phyloP scores from a whole-genome alignment of 1,140 invertebrate species.

The Ladona fulva region DNA sequence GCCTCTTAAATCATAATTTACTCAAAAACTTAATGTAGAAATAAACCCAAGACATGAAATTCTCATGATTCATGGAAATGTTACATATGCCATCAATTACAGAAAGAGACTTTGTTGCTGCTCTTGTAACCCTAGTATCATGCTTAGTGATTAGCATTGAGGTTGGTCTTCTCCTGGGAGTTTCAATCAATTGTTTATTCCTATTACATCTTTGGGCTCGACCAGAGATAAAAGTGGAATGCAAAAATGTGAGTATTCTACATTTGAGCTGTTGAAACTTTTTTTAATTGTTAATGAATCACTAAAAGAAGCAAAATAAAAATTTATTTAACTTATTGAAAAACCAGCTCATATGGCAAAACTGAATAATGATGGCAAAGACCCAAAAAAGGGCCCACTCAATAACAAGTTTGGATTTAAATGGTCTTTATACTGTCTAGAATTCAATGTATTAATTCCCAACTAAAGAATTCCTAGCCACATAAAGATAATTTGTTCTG shows the following conservation, averaged over 20 bases:
- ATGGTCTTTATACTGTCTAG: neutral
- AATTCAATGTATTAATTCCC: neutral
- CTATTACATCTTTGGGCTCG: conserved; percentile 47
- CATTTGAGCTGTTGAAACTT: conserved; percentile 32
- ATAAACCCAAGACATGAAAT: too few relatives aligned
- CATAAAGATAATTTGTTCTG: too few relatives aligned
- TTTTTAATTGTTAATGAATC: neutral
- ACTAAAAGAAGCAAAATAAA: too few relatives aligned
- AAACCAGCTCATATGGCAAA: neutral
- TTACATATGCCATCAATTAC: conserved; percentile 26
- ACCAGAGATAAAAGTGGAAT: conserved; percentile 36
- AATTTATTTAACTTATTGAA: neutral
- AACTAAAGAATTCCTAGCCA: neutral
- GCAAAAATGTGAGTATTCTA: conserved; percentile 45
- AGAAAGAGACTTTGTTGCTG: conserved; percentile 51
- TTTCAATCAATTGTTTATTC: conserved; percentile 47
- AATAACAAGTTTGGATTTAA: neutral
- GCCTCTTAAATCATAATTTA: too few relatives aligned
- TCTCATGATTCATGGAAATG: too few relatives aligned
- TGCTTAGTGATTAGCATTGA: conserved; percentile 51
- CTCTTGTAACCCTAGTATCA: conserved; percentile 47
- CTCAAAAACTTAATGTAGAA: too few relatives aligned
- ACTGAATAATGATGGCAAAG: neutral
- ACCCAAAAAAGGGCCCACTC: neutral
- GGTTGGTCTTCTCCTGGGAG: conserved; percentile 58